phyloP scores from a whole-genome alignment of 2,888 invertebrate species.

The Andrena camellia region DNA sequence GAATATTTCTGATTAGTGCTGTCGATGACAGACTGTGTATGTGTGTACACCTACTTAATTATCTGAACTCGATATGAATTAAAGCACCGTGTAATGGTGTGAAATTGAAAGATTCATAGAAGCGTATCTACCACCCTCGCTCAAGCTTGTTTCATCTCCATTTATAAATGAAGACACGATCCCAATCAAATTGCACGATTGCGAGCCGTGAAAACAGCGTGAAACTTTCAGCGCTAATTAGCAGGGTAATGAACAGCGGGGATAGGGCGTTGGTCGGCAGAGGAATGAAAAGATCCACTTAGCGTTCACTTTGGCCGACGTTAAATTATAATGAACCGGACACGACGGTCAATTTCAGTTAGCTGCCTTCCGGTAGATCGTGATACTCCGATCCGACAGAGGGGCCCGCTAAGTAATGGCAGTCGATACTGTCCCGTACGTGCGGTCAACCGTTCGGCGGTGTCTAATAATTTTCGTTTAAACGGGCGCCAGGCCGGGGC shows the following conservation, averaged over 20 bases:
- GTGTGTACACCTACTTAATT: no score
- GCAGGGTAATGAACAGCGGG: constrained; percentile 22
- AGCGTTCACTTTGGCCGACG: constrained; percentile 66
- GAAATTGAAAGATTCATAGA: no score
- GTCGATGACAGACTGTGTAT: no score
- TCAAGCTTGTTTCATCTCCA: no score
- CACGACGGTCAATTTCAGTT: constrained; percentile 62
- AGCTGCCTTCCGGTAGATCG: constrained; percentile 53
- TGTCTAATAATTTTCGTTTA: constrained; percentile 73
- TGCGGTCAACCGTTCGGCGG: constrained; percentile 61
- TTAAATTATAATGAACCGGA: constrained; percentile 73
- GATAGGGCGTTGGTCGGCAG: constrained; percentile 49
- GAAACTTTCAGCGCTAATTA: constrained; percentile 27
- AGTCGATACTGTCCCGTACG: constrained; percentile 48
- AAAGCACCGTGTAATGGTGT: no score
- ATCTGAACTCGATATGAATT: no score
- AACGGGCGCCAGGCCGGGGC: constrained; percentile 51
- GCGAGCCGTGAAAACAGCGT: neutral
- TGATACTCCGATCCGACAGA: constrained; percentile 50
- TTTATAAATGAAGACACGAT: no score
- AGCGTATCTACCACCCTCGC: no score
- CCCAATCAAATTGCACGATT: no score
- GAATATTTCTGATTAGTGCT: neutral
- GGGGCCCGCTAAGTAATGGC: constrained; percentile 48
- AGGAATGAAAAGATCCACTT: constrained; percentile 70